A percentile compares a stretch with the other conserved stretches of the same genome.
Conservation (phyloP, 2,797 vertebrate species). For the Gallinago nigripennis region DNA sequence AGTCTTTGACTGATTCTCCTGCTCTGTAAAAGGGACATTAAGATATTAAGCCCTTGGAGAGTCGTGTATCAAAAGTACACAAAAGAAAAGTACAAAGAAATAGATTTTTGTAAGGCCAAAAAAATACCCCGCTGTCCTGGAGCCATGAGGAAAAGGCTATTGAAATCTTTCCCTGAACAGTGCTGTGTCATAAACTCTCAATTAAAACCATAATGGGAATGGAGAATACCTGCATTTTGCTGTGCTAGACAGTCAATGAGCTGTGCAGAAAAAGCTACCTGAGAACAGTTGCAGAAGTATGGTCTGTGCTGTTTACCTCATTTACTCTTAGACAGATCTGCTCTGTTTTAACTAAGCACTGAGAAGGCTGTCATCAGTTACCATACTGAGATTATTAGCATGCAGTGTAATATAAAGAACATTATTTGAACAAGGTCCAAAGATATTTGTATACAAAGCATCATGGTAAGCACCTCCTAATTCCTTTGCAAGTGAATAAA, state of each 20-base stretch:
- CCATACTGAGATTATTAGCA: not conserved
- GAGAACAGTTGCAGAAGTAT: not conserved
- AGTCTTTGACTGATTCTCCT: conserved; percentile 36
- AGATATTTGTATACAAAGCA: not conserved
- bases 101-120: not conserved
- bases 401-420: not conserved
- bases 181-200: conserved; percentile 14
- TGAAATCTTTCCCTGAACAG: not conserved
- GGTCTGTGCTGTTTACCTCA: not conserved
- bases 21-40: conserved; percentile 37
- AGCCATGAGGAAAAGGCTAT: not conserved
- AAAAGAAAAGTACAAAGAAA: not conserved
- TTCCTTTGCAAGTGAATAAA: conserved; percentile 28
- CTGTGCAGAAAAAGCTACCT: not conserved
- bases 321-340: not conserved
- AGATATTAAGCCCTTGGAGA: conserved; percentile 37
- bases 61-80: not conserved
- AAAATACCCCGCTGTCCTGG: not conserved
- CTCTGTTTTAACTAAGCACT: not conserved
- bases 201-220: not conserved
- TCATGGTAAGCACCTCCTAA: not conserved
- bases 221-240: not conserved
- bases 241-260: conserved; percentile 19
- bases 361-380: not conserved
- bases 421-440: not conserved